Base-by-base conservation (phyloP, 1,140 invertebrate species). In the Oryzaephilus surinamensis region DNA sequence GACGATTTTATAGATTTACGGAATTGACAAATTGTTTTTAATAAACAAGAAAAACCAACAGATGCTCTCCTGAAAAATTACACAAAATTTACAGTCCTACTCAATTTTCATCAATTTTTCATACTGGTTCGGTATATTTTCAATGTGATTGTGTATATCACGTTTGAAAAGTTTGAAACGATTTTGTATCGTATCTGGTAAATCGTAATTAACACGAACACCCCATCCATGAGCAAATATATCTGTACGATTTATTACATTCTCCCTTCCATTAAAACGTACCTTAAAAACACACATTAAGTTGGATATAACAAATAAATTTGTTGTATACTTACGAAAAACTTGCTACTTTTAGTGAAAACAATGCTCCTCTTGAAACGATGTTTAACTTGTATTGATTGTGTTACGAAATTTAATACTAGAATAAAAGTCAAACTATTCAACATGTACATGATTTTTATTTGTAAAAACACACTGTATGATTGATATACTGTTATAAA, bases 291-390 rank as follows among this genome's bases (percentile, higher is more conserved):
- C 8, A 8, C 20, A 5, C 12, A 10, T 11, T 35, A 2, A n/a
- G 10, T 4, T 30, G 12, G 21, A 32, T 8, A 26, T 6, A n/a
- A 12, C 12, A 31, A 20, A 16, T 17, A 27, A 36, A 19, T 23
- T 3, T 15, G 28, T 14, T 15, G 14, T 30, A 32, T 48, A 57
- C 52, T 50, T 42, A 57, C 55, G 38, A 57, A 57, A 42, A 51
- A 48, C 48, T 52, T 57, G 17, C 50, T 53, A 40, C 49, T 55
- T 46, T 55, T 57, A 10, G 40, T 51, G 24, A 57, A 57, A 4
- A 55, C 20, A 2, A 57, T 46, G 38, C 47, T 51, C 15, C 55
- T 36, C 21, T 48, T 53, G n/a, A 53, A 44, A 12, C 55, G 23
- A 18, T 38, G 36, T 21, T 38, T 38, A 21, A 31, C n/a, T n/a